Evolutionary conservation across 2,113 vertebrate genomes (phyloP), one percentile per base, ranked within the genome.

Genomic region (Platysternon megacephalum): DNA sequence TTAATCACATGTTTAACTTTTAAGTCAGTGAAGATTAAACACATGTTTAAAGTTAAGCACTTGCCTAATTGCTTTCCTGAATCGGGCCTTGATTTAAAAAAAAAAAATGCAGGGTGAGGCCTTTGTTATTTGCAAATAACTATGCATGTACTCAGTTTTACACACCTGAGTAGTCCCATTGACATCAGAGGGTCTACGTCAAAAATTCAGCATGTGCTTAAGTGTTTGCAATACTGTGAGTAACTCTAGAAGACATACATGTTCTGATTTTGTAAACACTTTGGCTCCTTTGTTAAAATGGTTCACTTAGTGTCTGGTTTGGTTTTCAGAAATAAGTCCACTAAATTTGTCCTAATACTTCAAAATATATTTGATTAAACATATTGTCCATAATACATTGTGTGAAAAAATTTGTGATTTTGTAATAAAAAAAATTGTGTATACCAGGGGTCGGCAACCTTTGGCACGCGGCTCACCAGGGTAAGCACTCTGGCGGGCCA

Each of bases 181-280:
- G 74, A 94, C 68, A 42, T 86, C 76, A 29, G 19, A 84, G 84
- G 89, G 83, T 58, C 42, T 84, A n/a, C 2, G 29, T 11, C 84
- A 86, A n/a, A 95, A 91, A 32, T 91, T 88, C 61, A 88, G 58
- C 26, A 65, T 58, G 85, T 93, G 83, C 26, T 93, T 17, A 61
- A 0, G 0, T 19, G 11, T 17, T 79, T 93, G 85, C 11, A 87
- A 89, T 13, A 91, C 13, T 92, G 46, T 83, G 2, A 12, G 8
- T 85, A 85, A 48, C 8, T 12, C 65, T 8, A 32, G 39, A 92
- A 87, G 76, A 80, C 24, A 58, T 0, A 61, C 11, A 82, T 78
- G 84, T n/a, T 32, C 3, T 82, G 51, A 94, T 76, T 78, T 80
- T 65, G 58, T 68, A n/a, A 83, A 29, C 52, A 84, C 13, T 48